A percentile compares a stretch with the other conserved stretches of the same genome.
phyloP scores from a whole-genome alignment of 1,140 invertebrate genomes.

The Linepithema humile region DNA sequence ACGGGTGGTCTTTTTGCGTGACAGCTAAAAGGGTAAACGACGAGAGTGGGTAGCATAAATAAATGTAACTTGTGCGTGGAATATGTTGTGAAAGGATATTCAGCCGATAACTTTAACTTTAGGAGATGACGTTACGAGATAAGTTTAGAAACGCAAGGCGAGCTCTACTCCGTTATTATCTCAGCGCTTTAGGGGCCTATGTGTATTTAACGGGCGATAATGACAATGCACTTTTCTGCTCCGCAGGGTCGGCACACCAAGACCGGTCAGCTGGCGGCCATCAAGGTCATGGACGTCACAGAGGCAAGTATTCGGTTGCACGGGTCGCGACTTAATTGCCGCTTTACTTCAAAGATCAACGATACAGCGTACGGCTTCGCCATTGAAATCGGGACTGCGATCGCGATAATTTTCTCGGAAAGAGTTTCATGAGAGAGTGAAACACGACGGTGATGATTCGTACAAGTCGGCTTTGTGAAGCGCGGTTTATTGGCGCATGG shows the following conservation, averaged over 20 bases:
- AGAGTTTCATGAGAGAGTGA: not conserved
- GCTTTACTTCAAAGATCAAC: not conserved
- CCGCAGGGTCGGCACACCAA: constrained; percentile 98
- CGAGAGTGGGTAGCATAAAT: not conserved
- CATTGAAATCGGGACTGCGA: too few relatives aligned
- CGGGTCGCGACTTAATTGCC: constrained; percentile 1
- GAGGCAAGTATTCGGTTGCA: constrained; percentile 86
- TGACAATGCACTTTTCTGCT: constrained; percentile 63
- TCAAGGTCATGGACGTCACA: constrained; percentile 99
- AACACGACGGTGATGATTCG: not conserved
- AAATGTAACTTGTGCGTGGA: not conserved
- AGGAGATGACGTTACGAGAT: not conserved
- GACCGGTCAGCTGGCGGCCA: constrained; percentile 99
- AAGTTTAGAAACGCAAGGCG: not conserved
- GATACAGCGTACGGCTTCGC: not conserved
- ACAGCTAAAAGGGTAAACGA: constrained; percentile 28
- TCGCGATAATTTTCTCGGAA: not conserved
- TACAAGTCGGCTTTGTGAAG: not conserved
- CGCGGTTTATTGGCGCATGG: not conserved
- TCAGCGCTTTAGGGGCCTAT: not conserved
- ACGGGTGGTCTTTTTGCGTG: not conserved
- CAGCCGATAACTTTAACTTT: not conserved
- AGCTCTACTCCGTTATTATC: not conserved
- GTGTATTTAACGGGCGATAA: not conserved
- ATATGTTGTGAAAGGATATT: not conserved